Evolutionary conservation across 2,797 vertebrate species (phyloP).

Genomic region (Morelia viridis): DNA sequence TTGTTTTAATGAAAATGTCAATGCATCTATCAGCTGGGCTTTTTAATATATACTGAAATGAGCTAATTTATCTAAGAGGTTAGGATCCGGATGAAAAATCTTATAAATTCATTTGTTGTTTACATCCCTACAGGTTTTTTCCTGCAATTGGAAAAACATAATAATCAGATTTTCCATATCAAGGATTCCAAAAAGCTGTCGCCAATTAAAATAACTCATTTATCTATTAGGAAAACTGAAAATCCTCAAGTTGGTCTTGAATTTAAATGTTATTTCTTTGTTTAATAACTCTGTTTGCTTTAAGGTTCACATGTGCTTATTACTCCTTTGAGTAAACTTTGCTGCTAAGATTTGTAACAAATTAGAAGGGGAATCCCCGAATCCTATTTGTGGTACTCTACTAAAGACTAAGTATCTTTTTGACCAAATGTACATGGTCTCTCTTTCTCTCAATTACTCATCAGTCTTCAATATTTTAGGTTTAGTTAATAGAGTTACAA

Average conservation of each 20-base stretch:
- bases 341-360: neutral
- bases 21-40: neutral
- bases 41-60: neutral
- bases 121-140: neutral
- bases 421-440: too few species aligned
- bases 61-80: neutral
- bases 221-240: neutral
- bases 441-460: too few species aligned
- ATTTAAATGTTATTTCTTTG: neutral
- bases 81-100: neutral
- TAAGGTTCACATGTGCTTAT: neutral
- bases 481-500: too few species aligned
- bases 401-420: neutral
- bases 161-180: neutral
- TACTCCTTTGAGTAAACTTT: neutral
- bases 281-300: neutral
- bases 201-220: neutral
- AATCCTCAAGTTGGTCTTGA: neutral
- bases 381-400: neutral
- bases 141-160: neutral
- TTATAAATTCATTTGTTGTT: neutral
- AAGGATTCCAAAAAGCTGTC: neutral
- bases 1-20: neutral
- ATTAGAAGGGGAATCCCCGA: neutral
- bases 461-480: too few species aligned